Conservation (phyloP, 2,888 invertebrate species). For the Zeuzera pyrina region DNA sequence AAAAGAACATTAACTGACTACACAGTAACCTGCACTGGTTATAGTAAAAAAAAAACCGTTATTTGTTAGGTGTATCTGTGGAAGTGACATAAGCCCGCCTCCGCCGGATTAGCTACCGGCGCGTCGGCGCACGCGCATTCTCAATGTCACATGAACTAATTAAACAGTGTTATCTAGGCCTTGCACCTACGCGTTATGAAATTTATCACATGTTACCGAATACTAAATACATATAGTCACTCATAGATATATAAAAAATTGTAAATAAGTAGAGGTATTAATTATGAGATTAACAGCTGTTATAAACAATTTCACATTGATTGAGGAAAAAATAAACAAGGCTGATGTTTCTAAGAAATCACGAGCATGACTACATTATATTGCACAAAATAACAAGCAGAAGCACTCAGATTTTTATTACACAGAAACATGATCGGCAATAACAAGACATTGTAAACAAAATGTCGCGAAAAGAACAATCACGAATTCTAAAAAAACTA, state of each 20-base stretch:
- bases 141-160: conserved; percentile 24
- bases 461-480: conserved; percentile 7
- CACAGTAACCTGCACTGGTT: too few species aligned
- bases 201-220: conserved; percentile 8
- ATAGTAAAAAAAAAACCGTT: conserved; percentile 27
- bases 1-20: too few species aligned
- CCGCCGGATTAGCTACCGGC: conserved; percentile 15
- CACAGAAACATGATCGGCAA: conserved; percentile 13
- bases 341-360: too few species aligned
- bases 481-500: conserved; percentile 9
- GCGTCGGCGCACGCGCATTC: conserved; percentile 18
- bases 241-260: too few species aligned
- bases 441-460: conserved; percentile 4
- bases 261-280: too few species aligned
- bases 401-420: too few species aligned
- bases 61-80: conserved; percentile 18
- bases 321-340: too few species aligned
- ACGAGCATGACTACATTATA: too few species aligned
- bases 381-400: too few species aligned
- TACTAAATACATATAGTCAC: too few species aligned
- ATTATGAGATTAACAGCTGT: too few species aligned
- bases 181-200: conserved; percentile 23
- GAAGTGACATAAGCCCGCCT: conserved; percentile 29
- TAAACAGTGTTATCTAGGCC: conserved; percentile 20
- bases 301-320: too few species aligned